Evolutionary conservation across 2,888 invertebrate species (phyloP).

Genomic region (Prionchulus punctatus): DNA sequence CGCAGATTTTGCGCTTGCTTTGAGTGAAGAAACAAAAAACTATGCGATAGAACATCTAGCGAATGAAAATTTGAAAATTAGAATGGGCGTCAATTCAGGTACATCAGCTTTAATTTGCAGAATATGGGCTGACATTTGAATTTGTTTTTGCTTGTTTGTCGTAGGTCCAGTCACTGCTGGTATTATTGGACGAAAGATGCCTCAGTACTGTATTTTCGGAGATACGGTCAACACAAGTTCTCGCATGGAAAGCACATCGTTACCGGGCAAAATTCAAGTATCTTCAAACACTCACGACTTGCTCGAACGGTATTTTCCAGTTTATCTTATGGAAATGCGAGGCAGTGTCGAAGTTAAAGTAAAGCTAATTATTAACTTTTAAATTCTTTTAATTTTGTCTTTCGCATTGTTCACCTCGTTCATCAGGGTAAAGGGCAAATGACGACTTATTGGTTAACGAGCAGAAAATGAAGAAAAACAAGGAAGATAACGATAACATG

Average conservation of each 20-base stretch:
- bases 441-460: too few relatives aligned
- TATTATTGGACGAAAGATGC: slow-evolving; percentile 17
- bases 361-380: too few relatives aligned
- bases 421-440: too few relatives aligned
- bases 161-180: slow-evolving; percentile 19
- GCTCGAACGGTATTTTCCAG: not conserved
- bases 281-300: not conserved
- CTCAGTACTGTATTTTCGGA: slow-evolving; percentile 10
- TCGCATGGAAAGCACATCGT: slow-evolving; percentile 6
- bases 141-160: too few relatives aligned
- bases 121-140: too few relatives aligned
- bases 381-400: too few relatives aligned
- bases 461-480: too few relatives aligned
- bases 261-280: slow-evolving; percentile 4
- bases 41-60: slow-evolving; percentile 13
- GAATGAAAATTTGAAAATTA: slow-evolving; percentile 2
- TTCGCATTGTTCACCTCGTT: too few relatives aligned
- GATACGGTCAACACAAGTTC: slow-evolving; percentile 4
- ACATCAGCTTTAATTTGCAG: too few relatives aligned
- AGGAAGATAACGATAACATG: too few relatives aligned
- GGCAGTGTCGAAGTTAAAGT: slow-evolving; percentile 2
- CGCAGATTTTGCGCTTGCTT: slow-evolving; percentile 10
- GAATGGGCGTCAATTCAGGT: slow-evolving; percentile 14
- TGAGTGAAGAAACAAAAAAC: slow-evolving; percentile 10
- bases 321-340: not conserved